Conservation (phyloP, 1,140 invertebrate genomes). For the Drosophila nikananu region DNA sequence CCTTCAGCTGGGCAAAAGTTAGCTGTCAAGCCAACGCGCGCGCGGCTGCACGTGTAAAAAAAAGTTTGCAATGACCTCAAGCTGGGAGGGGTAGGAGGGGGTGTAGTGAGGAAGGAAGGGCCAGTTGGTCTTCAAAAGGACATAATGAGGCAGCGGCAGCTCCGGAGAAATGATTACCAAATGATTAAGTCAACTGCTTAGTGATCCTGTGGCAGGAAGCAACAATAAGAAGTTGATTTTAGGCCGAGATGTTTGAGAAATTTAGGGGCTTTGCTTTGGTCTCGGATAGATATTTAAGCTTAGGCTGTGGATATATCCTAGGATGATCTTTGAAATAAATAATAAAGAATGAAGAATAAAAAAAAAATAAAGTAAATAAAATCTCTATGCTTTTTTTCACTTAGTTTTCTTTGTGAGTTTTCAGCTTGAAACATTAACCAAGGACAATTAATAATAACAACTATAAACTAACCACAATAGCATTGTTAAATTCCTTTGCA, state of each 20-base stretch:
- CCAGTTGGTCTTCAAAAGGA: constrained; percentile 2
- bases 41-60: constrained; percentile 50
- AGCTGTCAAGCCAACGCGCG: constrained; percentile 53
- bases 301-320: too few species aligned
- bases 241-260: neutral
- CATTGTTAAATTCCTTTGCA: too few species aligned
- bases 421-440: too few species aligned
- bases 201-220: neutral
- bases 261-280: too few species aligned
- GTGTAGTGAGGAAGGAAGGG: neutral
- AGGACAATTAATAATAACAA: too few species aligned
- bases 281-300: neutral
- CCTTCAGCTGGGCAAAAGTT: constrained; percentile 49
- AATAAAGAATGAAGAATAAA: too few species aligned
- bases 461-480: too few species aligned
- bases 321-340: too few species aligned
- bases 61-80: constrained; percentile 47
- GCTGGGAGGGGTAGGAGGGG: neutral
- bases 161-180: constrained; percentile 2
- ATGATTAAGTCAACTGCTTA: constrained; percentile 1
- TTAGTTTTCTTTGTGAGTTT: too few species aligned
- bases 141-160: constrained; percentile 12
- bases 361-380: too few species aligned
- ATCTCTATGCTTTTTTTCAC: too few species aligned
- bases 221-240: neutral